Conservation (phyloP, 2,888 invertebrate genomes). For the Opisthograptis luteolata region DNA sequence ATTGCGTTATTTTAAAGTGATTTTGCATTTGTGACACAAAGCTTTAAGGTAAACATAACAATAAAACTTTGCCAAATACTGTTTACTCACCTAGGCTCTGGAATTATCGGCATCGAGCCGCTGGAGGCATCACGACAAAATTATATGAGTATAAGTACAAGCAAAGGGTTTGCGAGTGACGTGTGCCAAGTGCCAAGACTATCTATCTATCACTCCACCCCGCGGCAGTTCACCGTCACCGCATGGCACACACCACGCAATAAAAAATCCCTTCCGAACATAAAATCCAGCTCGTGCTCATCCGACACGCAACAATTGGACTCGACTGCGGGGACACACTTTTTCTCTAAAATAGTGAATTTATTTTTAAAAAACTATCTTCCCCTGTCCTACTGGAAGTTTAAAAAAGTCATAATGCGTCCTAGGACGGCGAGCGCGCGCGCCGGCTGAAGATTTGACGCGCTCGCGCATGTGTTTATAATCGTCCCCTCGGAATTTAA, state of each 20-base stretch:
- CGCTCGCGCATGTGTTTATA: conserved; percentile 83
- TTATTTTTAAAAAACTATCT: conserved; percentile 80
- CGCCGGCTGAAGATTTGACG: conserved; percentile 84
- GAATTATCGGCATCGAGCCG: conserved; percentile 38
- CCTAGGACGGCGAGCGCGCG: conserved; percentile 69
- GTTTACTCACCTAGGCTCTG: conserved; percentile 19
- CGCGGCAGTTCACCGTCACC: conserved; percentile 46
- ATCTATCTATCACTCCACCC: conserved; percentile 52
- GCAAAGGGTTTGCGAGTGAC: conserved; percentile 58
- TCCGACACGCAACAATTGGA: conserved; percentile 84
- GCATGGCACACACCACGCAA: conserved; percentile 72
- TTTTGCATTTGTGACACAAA: conserved; percentile 35
- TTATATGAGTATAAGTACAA: conserved; percentile 43
- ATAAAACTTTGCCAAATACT: conserved; percentile 30
- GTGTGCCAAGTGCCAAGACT: conserved; percentile 56
- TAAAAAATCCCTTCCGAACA: conserved; percentile 80
- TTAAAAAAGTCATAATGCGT: conserved; percentile 81
- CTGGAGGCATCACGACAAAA: conserved; percentile 47
- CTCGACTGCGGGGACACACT: conserved; percentile 75
- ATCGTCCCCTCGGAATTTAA: conserved; percentile 80
- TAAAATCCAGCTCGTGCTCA: conserved; percentile 82
- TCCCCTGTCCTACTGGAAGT: conserved; percentile 70
- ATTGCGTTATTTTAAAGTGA: conserved; percentile 11
- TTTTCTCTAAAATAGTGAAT: conserved; percentile 76
- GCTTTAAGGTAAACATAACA: conserved; percentile 42